Percentiles rank a stretch among this genome's conserved stretches.
Conservation (phyloP, 1,140 invertebrate genomes). For the Drosophila albomicans region DNA sequence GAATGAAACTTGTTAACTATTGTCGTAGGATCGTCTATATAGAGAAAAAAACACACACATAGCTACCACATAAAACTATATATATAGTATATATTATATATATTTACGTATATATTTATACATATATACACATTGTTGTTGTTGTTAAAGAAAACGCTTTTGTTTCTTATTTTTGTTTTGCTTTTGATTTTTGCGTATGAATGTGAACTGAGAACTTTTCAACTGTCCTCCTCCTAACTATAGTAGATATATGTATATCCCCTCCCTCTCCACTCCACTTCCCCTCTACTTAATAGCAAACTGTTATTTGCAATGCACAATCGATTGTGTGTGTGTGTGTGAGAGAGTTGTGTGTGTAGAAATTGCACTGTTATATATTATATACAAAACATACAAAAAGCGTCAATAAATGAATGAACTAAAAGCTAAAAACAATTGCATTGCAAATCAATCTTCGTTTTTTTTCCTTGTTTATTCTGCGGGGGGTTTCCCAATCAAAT, state of each 20-base stretch:
- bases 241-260: no score
- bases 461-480: background rate
- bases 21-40: slow-evolving; percentile 37
- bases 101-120: slow-evolving; percentile 20
- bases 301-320: slow-evolving; percentile 42
- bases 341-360: slow-evolving; percentile 3
- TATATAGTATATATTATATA: slow-evolving; percentile 6
- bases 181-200: slow-evolving; percentile 19
- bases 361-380: slow-evolving; percentile 46
- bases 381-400: slow-evolving; percentile 30
- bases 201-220: slow-evolving; percentile 13
- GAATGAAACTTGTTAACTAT: slow-evolving; percentile 48
- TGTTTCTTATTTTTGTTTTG: background rate
- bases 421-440: slow-evolving; percentile 25
- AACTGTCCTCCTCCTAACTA: no score
- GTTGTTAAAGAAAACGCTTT: slow-evolving; percentile 15
- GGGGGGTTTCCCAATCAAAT: background rate
- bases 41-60: slow-evolving; percentile 4
- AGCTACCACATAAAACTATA: slow-evolving; percentile 1
- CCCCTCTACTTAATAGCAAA: slow-evolving; percentile 12
- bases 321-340: slow-evolving; percentile 14
- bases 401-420: slow-evolving; percentile 31
- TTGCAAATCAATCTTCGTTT: slow-evolving; percentile 11
- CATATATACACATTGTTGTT: slow-evolving; percentile 25
- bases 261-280: background rate